These are phyloP conservation scores for Andrena camellia DNA, from an alignment of 2,888 invertebrate species.

Conservation along the genomic window DNA sequence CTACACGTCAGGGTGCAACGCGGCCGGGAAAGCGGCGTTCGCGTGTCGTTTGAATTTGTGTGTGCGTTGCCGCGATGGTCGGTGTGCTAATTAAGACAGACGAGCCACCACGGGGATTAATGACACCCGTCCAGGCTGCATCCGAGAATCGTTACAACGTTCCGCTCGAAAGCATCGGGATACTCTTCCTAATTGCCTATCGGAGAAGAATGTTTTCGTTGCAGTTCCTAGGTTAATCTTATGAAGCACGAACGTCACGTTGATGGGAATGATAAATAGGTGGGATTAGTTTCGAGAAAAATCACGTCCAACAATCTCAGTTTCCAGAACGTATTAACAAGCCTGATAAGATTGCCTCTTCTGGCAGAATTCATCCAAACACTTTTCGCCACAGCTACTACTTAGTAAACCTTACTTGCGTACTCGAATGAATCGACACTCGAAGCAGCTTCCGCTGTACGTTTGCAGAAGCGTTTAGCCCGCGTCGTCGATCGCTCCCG, in stretches of 20 bases:
- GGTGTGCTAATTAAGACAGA: slow-evolving; percentile 76
- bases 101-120: slow-evolving; percentile 72
- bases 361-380: neutral
- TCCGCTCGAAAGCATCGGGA: slow-evolving; percentile 51
- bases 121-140: slow-evolving; percentile 65
- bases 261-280: neutral
- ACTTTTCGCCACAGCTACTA: neutral
- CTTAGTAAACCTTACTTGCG: neutral
- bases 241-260: slow-evolving; percentile 1
- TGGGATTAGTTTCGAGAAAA: neutral
- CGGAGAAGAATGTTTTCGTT: slow-evolving; percentile 47
- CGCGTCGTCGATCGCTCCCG: slow-evolving; percentile 20
- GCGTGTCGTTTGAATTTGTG: slow-evolving; percentile 48
- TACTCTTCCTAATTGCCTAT: slow-evolving; percentile 66
- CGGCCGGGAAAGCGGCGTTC: slow-evolving; percentile 40
- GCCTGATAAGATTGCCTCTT: no score
- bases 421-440: neutral
- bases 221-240: slow-evolving; percentile 42
- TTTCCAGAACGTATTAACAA: no score
- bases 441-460: neutral
- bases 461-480: slow-evolving; percentile 17
- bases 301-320: no score
- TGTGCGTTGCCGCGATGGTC: slow-evolving; percentile 26
- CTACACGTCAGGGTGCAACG: neutral
- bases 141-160: slow-evolving; percentile 55